Conservation (phyloP, 2,113 vertebrate species). For the Caracal caracal region DNA sequence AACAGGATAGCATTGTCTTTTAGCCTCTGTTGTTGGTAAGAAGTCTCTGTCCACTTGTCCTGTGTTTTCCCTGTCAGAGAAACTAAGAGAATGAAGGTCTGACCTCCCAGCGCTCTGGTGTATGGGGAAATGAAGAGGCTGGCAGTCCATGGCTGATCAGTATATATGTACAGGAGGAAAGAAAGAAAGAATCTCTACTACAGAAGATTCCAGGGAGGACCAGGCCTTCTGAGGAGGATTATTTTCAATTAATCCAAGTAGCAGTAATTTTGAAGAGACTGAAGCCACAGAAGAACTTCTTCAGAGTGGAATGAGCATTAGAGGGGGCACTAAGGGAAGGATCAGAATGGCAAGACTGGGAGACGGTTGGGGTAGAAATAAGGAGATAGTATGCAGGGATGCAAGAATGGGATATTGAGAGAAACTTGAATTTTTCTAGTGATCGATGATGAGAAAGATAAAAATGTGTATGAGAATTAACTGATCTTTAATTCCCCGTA, state of each 20-base stretch:
- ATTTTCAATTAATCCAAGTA: neutral
- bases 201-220: neutral
- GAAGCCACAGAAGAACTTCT: neutral
- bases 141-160: neutral
- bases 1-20: neutral
- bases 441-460: neutral
- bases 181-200: neutral
- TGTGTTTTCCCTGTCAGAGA: neutral
- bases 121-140: neutral
- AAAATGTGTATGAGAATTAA: neutral
- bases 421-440: neutral
- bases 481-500: neutral
- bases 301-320: neutral
- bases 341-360: neutral
- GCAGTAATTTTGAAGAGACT: neutral
- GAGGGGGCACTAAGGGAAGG: neutral
- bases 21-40: slow-evolving; percentile 1
- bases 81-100: neutral
- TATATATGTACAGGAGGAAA: neutral
- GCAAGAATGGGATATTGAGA: neutral
- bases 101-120: neutral
- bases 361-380: neutral
- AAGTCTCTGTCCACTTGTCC: neutral
- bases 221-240: neutral
- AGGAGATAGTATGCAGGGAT: neutral